Conservation (phyloP, 2,797 vertebrate genomes). For the Margarornis squamiger region DNA sequence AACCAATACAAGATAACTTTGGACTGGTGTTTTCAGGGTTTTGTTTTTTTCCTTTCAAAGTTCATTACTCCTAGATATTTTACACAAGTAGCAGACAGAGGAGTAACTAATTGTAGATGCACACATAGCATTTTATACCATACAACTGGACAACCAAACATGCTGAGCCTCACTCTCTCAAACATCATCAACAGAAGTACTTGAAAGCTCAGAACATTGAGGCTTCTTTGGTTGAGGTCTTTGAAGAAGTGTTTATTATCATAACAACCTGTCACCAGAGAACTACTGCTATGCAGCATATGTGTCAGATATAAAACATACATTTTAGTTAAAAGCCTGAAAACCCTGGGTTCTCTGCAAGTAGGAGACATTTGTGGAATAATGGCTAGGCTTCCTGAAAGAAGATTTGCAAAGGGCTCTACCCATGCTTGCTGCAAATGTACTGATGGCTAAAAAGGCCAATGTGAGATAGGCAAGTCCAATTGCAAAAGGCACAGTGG, state of each 20-base stretch:
- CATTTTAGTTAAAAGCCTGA: neutral
- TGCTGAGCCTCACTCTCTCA: neutral
- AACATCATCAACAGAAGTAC: neutral
- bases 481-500: too few species aligned
- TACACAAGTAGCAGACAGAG: neutral
- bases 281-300: neutral
- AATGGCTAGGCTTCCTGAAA: too few species aligned
- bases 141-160: neutral
- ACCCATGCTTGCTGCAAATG: too few species aligned
- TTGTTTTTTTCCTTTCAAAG: rapidly evolving
- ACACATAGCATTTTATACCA: neutral
- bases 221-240: neutral
- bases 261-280: neutral
- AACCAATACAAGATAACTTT: neutral
- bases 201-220: neutral
- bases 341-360: neutral
- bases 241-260: neutral
- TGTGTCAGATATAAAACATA: neutral
- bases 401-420: too few species aligned
- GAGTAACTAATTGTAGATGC: neutral
- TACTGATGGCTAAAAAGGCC: too few species aligned
- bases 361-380: neutral
- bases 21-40: rapidly evolving
- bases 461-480: too few species aligned
- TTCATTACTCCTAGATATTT: neutral